Conservation (phyloP, 2,113 vertebrate species). For the Regulus satrapa region DNA sequence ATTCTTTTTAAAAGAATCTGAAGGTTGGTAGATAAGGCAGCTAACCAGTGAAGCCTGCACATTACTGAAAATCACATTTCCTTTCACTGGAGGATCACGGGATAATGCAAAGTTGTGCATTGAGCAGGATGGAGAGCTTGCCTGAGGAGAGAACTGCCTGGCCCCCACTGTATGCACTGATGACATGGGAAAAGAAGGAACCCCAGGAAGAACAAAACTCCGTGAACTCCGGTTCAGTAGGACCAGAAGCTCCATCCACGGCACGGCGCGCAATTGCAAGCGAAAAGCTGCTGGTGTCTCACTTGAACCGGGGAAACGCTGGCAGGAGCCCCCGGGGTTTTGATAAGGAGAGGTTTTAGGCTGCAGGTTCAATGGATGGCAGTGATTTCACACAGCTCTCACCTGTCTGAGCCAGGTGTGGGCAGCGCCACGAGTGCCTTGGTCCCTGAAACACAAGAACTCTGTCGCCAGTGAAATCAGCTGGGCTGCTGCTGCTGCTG, state of each 20-base stretch:
- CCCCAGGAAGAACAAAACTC: background rate
- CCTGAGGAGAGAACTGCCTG: background rate
- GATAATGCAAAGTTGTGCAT: background rate
- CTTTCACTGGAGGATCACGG: background rate
- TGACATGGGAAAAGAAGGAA: background rate
- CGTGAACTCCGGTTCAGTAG: background rate
- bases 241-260: background rate
- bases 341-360: background rate
- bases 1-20: background rate
- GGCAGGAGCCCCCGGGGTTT: background rate
- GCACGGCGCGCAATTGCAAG: background rate
- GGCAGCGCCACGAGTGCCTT: background rate
- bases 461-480: background rate
- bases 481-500: background rate
- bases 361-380: background rate
- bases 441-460: background rate
- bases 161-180: background rate
- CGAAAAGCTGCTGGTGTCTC: constrained; percentile 30
- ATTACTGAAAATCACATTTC: background rate
- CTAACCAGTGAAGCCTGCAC: background rate
- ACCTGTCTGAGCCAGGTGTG: background rate
- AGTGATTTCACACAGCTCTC: background rate
- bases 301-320: background rate
- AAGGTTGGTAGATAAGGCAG: background rate
- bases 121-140: background rate